phyloP scores from a whole-genome alignment of 1,140 invertebrate species.

The Panulirus ornatus region DNA sequence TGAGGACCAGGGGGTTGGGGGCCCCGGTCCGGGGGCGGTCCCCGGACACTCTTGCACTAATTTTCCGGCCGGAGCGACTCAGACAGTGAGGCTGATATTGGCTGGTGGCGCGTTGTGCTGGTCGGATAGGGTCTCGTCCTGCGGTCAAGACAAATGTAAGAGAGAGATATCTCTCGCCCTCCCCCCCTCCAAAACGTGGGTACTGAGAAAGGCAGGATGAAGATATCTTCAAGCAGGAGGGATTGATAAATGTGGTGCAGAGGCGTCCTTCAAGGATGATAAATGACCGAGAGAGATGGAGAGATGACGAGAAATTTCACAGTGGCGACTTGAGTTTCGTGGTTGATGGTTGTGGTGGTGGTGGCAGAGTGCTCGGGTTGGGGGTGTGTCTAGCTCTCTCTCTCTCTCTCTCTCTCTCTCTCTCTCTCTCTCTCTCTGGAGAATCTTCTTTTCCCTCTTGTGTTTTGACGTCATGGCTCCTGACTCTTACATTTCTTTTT shows the following conservation, averaged over 20 bases:
- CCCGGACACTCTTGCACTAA: slow-evolving; percentile 13
- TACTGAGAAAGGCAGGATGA: not conserved
- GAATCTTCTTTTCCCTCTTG: too few species aligned
- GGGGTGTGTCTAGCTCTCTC: too few species aligned
- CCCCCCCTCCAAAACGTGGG: too few species aligned
- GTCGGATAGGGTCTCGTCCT: not conserved
- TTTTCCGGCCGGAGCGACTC: slow-evolving; percentile 9
- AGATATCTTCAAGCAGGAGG: not conserved
- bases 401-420: too few species aligned
- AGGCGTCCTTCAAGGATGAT: not conserved
- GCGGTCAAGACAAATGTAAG: not conserved
- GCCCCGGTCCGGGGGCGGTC: not conserved
- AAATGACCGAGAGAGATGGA: not conserved
- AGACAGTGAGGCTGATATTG: not conserved
- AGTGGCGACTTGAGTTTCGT: not conserved
- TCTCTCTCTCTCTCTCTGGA: too few species aligned
- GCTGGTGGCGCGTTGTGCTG: not conserved
- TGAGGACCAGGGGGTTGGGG: too few species aligned
- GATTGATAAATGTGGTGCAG: not conserved
- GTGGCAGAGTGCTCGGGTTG: too few species aligned
- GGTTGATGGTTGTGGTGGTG: too few species aligned
- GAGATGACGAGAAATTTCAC: not conserved
- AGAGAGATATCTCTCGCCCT: not conserved
- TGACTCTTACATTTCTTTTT: too few species aligned
- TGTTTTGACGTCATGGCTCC: too few species aligned